These are phyloP conservation scores for Ciconia stormi DNA, from an alignment of 2,113 vertebrate species.

Conservation along the genomic window DNA sequence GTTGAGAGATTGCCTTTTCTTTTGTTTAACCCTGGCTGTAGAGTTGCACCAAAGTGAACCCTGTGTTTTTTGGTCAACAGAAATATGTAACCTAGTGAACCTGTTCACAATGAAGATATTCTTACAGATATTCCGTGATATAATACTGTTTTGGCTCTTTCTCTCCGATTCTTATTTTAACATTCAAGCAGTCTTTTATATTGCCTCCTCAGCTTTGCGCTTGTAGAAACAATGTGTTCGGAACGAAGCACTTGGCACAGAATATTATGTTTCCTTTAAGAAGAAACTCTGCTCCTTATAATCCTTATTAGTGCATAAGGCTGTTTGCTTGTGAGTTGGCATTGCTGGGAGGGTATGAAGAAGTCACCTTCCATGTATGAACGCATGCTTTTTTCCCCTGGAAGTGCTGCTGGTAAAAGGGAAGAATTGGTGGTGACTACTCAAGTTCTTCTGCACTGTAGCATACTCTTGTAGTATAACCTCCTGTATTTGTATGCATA, in stretches of 20 bases:
- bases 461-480: not conserved
- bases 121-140: rapidly evolving
- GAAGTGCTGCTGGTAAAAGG: not conserved
- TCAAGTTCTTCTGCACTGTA: not conserved
- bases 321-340: not conserved
- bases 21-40: not conserved
- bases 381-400: too few species aligned
- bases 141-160: not conserved
- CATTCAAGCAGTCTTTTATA: not conserved
- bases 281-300: not conserved
- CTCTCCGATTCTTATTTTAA: not conserved
- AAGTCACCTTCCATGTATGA: not conserved
- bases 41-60: not conserved
- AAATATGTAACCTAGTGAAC: not conserved
- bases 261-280: not conserved
- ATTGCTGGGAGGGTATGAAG: not conserved
- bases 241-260: not conserved
- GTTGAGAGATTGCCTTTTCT: not conserved
- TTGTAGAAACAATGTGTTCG: not conserved
- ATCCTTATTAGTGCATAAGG: not conserved
- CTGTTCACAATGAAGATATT: not conserved
- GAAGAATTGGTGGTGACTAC: not conserved
- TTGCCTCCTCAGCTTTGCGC: not conserved
- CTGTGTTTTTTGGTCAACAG: not conserved
- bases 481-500: too few species aligned